phyloP scores from a whole-genome alignment of 2,797 vertebrate genomes.

The Squalus acanthias region DNA sequence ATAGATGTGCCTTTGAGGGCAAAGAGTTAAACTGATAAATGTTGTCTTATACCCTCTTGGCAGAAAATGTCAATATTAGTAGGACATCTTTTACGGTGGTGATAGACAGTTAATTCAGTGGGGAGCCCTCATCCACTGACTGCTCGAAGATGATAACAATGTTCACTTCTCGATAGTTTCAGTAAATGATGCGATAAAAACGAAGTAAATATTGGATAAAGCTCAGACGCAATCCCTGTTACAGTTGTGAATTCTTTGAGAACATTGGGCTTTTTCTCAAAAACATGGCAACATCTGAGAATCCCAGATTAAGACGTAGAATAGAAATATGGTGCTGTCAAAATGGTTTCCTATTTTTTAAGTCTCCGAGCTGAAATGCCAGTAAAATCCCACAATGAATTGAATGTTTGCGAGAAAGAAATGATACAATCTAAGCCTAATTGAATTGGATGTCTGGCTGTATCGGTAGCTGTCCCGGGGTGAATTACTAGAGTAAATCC shows the following conservation, averaged over 20 bases:
- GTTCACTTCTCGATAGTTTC: neutral
- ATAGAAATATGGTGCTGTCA: conserved; percentile 44
- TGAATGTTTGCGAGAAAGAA: conserved; percentile 40
- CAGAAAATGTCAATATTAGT: neutral
- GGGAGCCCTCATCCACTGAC: neutral
- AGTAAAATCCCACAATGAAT: conserved; percentile 37
- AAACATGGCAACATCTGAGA: conserved; percentile 42
- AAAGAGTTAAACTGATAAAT: neutral
- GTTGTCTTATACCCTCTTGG: neutral
- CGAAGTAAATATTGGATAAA: neutral
- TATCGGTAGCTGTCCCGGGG: conserved; percentile 20
- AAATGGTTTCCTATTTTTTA: neutral
- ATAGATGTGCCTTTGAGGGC: neutral
- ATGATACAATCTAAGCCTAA: conserved; percentile 38
- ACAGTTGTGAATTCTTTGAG: conserved; percentile 41
- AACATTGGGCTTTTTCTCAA: conserved; percentile 40
- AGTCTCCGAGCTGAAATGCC: conserved; percentile 40
- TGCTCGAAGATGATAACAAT: neutral
- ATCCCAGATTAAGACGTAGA: conserved; percentile 45
- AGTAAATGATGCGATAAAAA: neutral
- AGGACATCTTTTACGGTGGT: neutral
- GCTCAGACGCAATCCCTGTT: conserved; percentile 44
- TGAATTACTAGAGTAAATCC: conserved; percentile 40
- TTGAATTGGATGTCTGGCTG: conserved; percentile 38
- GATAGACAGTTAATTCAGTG: neutral